Conservation (phyloP, 2,888 invertebrate genomes). For the Drosophila rellima region DNA sequence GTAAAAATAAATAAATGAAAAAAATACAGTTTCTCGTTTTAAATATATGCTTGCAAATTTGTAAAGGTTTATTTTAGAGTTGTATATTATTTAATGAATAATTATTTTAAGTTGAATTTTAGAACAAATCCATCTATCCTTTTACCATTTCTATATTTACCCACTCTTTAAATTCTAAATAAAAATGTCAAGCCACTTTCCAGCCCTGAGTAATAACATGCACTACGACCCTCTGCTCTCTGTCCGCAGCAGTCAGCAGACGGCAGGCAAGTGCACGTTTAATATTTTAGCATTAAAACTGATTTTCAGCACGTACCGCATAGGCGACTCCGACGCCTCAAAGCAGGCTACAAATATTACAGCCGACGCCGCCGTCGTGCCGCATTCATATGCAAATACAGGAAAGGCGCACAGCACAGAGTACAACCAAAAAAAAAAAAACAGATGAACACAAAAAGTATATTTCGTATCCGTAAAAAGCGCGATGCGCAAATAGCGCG, state of each 20-base stretch:
- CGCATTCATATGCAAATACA: constrained; percentile 81
- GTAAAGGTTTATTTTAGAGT: too few species aligned
- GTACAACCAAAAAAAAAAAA: constrained; percentile 39
- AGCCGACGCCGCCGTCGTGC: constrained; percentile 55
- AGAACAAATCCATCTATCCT: not conserved
- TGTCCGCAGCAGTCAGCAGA: not conserved
- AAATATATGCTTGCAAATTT: too few species aligned
- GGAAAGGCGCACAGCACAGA: constrained; percentile 55
- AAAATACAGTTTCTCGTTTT: too few species aligned
- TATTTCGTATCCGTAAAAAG: constrained; percentile 77
- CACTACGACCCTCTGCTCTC: constrained; percentile 4
- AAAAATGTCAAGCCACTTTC: not conserved
- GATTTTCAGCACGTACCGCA: constrained; percentile 73
- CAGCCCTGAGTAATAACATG: constrained; percentile 43
- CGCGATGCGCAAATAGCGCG: constrained; percentile 84
- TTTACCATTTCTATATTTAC: not conserved
- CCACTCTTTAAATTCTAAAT: not conserved
- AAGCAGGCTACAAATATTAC: constrained; percentile 62
- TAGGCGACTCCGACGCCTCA: constrained; percentile 58
- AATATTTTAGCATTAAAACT: constrained; percentile 80
- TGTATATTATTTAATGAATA: too few species aligned
- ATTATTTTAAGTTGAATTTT: not conserved
- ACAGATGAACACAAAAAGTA: constrained; percentile 18
- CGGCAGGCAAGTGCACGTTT: constrained; percentile 57
- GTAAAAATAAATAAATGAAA: too few species aligned